Evolutionary conservation across 2,888 invertebrate genomes (phyloP), one percentile per base, ranked within the genome.

Genomic region (Muschampia plurimacula): DNA sequence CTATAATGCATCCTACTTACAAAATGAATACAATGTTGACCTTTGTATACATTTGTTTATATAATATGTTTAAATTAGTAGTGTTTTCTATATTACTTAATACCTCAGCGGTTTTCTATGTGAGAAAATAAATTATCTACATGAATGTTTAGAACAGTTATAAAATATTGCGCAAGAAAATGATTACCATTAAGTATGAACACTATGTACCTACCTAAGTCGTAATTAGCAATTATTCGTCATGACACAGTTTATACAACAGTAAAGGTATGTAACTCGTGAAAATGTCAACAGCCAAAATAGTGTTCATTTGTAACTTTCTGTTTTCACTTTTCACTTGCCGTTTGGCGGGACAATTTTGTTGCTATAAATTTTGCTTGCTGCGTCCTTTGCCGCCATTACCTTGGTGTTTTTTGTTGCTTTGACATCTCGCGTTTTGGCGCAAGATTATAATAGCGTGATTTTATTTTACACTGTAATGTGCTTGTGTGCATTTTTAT

Each of bases 271-370:
- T 73, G 70, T 73, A 70, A 73, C 67, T 15, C 69, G 65, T 66
- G 44, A 74, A 69, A 69, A 74, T 66, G 63, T 74, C 69, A 75
- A 57, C 70, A 67, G 62, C 67, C 67, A 62, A 69, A 73, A 73
- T 76, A 74, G 66, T 72, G 72, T 67, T 41, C 70, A 63, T 60
- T 59, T 67, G 74, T 73, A 74, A 72, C 67, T 79, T 80, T 79
- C 78, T 79, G 76, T 75, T 80, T 79, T 81, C 80, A 74, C 79
- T 78, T 79, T 71, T 70, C 68, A 64, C 59, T 64, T 49, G n/a
- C 41, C 69, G 49, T 72, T 72, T 77, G 76, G 78, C 79, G 79
- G 79, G 79, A 71, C 62, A 52, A 60, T 60, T 32, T 52, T 62
- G 36, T 62, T 65, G 57, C 62, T 80, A 79, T 79, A 80, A 77